Conservation (phyloP, 2,888 invertebrate species). For the Alloplasta piceator region DNA sequence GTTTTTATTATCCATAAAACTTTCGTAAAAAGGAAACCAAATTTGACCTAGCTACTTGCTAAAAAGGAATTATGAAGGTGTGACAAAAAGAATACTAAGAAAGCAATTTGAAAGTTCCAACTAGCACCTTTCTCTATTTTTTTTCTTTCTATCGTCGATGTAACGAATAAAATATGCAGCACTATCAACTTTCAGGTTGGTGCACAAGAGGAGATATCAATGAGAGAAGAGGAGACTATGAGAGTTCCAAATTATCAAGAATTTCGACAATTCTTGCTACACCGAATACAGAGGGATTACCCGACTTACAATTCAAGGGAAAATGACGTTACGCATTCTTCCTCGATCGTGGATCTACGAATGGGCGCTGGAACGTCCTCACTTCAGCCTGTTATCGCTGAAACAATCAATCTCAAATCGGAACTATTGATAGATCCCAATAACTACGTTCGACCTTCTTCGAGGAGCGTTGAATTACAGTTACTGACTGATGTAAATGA, state of each 20-base stretch:
- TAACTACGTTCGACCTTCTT: slow-evolving; percentile 33
- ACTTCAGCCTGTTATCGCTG: slow-evolving; percentile 22
- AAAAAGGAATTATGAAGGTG: too few relatives aligned
- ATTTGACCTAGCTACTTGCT: too few relatives aligned
- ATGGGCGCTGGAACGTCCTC: slow-evolving; percentile 67
- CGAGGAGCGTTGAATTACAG: slow-evolving; percentile 22
- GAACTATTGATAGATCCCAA: slow-evolving; percentile 62
- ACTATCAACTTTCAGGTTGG: slow-evolving; percentile 71
- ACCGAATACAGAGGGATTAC: slow-evolving; percentile 74
- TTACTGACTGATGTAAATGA: slow-evolving; percentile 51
- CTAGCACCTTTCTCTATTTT: too few relatives aligned
- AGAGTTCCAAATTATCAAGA: slow-evolving; percentile 75
- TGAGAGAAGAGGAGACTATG: slow-evolving; percentile 72
- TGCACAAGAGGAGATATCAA: slow-evolving; percentile 78
- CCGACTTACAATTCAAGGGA: slow-evolving; percentile 73
- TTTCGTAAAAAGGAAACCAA: too few relatives aligned
- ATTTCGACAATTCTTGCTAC: slow-evolving; percentile 75
- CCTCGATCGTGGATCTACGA: slow-evolving; percentile 73
- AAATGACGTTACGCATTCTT: slow-evolving; percentile 67
- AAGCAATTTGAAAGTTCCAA: too few relatives aligned
- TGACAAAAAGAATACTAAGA: too few relatives aligned
- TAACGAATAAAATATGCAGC: neutral
- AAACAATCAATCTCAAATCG: slow-evolving; percentile 60
- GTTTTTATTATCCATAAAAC: too few relatives aligned
- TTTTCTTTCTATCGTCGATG: too few relatives aligned